Percentiles rank a stretch among this genome's conserved stretches.
Conservation (phyloP, 2,797 vertebrate genomes). For the Anguilla pacifica region DNA sequence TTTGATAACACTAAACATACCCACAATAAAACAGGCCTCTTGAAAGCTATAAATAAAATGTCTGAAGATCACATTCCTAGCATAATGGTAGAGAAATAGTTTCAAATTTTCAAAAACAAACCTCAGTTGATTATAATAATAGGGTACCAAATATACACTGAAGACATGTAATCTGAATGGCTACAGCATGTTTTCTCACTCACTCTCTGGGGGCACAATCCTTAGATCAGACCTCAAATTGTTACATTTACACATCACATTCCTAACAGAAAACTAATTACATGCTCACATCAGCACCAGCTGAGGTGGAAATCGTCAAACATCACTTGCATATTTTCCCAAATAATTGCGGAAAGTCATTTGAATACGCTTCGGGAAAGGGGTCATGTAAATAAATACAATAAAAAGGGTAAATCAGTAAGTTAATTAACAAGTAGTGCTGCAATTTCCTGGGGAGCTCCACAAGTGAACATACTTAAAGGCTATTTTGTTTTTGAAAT, state of each 20-base stretch:
- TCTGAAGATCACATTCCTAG: neutral
- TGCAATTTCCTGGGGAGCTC: neutral
- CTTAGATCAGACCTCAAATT: conserved; percentile 15
- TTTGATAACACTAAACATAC: neutral
- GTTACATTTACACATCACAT: conserved; percentile 27
- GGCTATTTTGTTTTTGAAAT: neutral
- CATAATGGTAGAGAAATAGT: neutral
- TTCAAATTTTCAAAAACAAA: neutral
- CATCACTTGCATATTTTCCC: conserved; percentile 40
- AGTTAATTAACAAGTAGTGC: neutral
- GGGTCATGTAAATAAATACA: neutral
- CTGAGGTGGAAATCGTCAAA: conserved; percentile 18
- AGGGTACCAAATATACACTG: conserved; percentile 20
- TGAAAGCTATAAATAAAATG: neutral
- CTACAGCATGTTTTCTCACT: conserved; percentile 17
- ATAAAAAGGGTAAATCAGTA: neutral
- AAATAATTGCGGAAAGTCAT: neutral
- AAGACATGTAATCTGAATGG: conserved; percentile 18
- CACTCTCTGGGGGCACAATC: neutral
- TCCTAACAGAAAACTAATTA: conserved; percentile 33
- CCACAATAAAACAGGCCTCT: neutral
- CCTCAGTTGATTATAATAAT: conserved; percentile 25
- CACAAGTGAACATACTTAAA: neutral
- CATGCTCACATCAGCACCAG: neutral
- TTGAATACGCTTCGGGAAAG: neutral